Evolutionary conservation across 2,797 vertebrate species (phyloP), one percentile per base, ranked within the genome.

Genomic region (Rhodeus uyekii): DNA sequence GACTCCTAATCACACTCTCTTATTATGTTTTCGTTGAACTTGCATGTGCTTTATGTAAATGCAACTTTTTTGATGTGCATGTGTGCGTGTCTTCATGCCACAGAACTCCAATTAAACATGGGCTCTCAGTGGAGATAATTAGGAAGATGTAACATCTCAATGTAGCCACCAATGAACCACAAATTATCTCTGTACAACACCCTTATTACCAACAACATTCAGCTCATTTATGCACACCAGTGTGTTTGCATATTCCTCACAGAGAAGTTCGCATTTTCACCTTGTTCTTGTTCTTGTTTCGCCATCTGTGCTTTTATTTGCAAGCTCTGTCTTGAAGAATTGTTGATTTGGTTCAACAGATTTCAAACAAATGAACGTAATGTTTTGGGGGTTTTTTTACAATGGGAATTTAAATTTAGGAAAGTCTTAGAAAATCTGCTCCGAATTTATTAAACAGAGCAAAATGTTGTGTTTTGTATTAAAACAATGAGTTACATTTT

Each of bases 141-240:
- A 78, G 60, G 53, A 78, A 68, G 60, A 84, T 86, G 78, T 81
- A 68, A 78, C 68, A 86, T 81, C 74, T 84, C 53, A 74, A 81
- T 82, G 68, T 55, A 81, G 55, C 42, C 68, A 61, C 67, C 63
- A 84, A 58, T 75, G 73, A 81, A 44, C 58, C n/a, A 53, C 53
- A 81, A 55, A 81, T 81, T 42, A 77, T 72, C 44, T 72, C 14
- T 42, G 24, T 46, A 76, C 58, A 84, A 55, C 64, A 60, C 44
- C 44, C 44, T 72, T 22, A 58, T 73, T 72, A 81, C 67, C 60
- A 63, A 65, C 55, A 81, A 61, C 42, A 27, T 32, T 60, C 73
- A 32, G 42, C 61, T 61, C 24, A 46, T 81, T 77, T 46, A 53
- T 58, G 4, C 39, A 50, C 73, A 58, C 34, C 29, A 32, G 38